Evolutionary conservation across 1,140 invertebrate genomes (phyloP), one percentile per base, ranked within the genome.

Genomic region (Listronotus oregonensis): DNA sequence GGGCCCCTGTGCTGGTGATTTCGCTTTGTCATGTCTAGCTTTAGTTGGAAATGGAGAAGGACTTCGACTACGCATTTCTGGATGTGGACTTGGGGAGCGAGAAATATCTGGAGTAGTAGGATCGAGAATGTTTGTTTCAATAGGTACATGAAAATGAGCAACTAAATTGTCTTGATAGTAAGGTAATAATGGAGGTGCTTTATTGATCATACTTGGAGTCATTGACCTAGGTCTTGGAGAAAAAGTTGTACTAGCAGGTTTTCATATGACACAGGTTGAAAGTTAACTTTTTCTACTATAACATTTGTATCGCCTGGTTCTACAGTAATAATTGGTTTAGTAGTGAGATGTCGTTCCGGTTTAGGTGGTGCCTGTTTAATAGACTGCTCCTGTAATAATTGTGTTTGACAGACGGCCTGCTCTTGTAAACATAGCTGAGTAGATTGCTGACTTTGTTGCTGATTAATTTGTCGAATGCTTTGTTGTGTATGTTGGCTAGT

Each of bases 111-210:
- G 82, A 70, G 80, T 83, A 32, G 78, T 80, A 17, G 84, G 84
- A 67, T 87, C 81, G 65, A 84, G 86, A 39, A 82, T 70, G 49
- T 84, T 81, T 21, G 80, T 81, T 73, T 85, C 82, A 0, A 83
- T 74, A 6, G 86, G 82, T 42, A 75, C 58, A 68, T 83, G 82
- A 71, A 85, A 84, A 15, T 86, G 82, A 46, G 84, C 81, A 42
- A 84, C 82, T 66, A 88, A 81, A 77, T 86, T 87, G 76, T 85
- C 84, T 75, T 88, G 86, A 73, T 88, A 88, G 74, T 83, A 84
- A 15, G 87, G 87, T 60, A 88, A 81, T 56, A 86, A 81, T 11
- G 86, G 85, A 0, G 86, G 84, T 51, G 85, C 84, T 80, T 87
- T 87, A 75, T 86, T 86, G 58, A 85, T 87, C 76, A 84, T 75